These are phyloP conservation scores for Trachurus trachurus DNA, from an alignment of 2,797 vertebrate species.

Conservation along the genomic window DNA sequence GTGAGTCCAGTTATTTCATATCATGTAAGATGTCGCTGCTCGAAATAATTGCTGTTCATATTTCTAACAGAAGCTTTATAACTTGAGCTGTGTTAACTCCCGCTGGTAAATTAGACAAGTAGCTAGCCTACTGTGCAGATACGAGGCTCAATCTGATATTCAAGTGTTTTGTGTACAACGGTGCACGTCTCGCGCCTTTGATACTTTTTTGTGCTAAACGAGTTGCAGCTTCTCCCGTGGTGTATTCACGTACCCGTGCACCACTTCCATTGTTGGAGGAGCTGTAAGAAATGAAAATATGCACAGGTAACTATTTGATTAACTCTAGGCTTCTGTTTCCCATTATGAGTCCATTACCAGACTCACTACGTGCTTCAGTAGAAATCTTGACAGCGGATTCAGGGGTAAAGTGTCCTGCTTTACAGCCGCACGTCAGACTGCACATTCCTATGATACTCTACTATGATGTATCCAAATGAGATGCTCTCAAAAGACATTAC, in stretches of 20 bases:
- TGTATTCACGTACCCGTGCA: conserved; percentile 9
- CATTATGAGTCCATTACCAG: not conserved
- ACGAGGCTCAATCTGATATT: conserved; percentile 16
- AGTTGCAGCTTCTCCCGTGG: conserved; percentile 3
- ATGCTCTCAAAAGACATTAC: not conserved
- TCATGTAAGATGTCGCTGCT: not conserved
- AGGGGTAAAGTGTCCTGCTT: not conserved
- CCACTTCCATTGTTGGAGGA: conserved; percentile 10
- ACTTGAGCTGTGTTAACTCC: conserved; percentile 3
- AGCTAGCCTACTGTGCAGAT: conserved; percentile 12
- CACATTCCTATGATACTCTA: not conserved
- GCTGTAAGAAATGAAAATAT: conserved; percentile 12
- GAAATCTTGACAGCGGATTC: conserved; percentile 3
- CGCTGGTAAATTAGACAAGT: conserved; percentile 9
- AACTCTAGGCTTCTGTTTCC: not conserved
- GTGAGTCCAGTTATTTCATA: conserved; percentile 42
- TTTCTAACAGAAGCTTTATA: not conserved
- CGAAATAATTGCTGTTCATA: not conserved
- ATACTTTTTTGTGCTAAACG: conserved; percentile 21
- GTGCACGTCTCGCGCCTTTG: conserved; percentile 37
- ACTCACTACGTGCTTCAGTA: not conserved
- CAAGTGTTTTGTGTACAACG: conserved; percentile 30
- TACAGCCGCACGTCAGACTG: not conserved
- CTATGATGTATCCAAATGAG: not conserved
- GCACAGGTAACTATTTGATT: conserved; percentile 21